These are phyloP conservation scores for Tipula lateralis DNA, from an alignment of 2,888 invertebrate species.

Conservation along the genomic window DNA sequence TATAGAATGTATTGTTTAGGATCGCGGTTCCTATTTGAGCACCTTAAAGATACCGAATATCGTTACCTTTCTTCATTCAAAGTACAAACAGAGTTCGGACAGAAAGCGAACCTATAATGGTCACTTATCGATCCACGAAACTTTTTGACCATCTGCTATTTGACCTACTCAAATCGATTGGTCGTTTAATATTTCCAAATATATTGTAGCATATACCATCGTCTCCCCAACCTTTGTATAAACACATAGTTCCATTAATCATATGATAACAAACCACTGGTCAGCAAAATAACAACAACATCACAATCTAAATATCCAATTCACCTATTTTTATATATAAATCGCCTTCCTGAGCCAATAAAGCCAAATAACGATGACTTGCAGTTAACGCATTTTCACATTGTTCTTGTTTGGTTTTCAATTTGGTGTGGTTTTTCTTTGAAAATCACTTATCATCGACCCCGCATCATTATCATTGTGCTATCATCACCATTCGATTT, in stretches of 20 bases:
- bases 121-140: no score
- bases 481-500: not conserved
- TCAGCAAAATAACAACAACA: not conserved
- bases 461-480: not conserved
- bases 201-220: no score
- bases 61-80: no score
- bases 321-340: not conserved
- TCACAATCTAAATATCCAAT: not conserved
- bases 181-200: no score
- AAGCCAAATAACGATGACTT: conserved; percentile 8
- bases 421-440: not conserved
- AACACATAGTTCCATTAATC: not conserved
- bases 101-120: no score
- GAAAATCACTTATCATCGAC: not conserved
- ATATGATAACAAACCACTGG: not conserved
- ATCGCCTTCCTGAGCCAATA: not conserved
- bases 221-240: no score
- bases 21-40: no score
- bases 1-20: no score
- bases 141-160: no score
- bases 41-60: no score
- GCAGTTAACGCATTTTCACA: not conserved
- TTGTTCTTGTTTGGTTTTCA: not conserved
- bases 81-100: no score
- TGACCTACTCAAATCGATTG: no score